phyloP scores from a whole-genome alignment of 2,113 vertebrate genomes.

The Paracyprichromis sp. region DNA sequence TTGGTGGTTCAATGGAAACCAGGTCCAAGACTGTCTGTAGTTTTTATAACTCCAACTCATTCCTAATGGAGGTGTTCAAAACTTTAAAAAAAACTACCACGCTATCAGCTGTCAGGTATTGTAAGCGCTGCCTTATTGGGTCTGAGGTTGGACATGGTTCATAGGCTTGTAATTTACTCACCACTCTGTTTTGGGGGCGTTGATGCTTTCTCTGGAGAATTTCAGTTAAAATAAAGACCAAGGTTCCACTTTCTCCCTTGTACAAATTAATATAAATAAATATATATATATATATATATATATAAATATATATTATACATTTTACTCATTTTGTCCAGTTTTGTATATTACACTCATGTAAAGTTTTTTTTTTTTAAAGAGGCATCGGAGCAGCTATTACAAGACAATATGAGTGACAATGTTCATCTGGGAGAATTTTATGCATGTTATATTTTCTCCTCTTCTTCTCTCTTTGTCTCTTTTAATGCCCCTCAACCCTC shows the following conservation, averaged over 20 bases:
- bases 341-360: conserved; percentile 72
- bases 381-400: conserved; percentile 69
- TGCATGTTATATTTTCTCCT: conserved; percentile 66
- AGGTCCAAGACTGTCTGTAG: neutral
- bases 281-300: conserved; percentile 73
- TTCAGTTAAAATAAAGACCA: conserved; percentile 40
- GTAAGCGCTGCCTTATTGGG: conserved; percentile 61
- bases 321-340: conserved; percentile 73
- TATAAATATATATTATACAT: conserved; percentile 72
- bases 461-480: conserved; percentile 14
- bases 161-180: conserved; percentile 27
- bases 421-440: conserved; percentile 69
- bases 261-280: conserved; percentile 78
- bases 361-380: conserved; percentile 57
- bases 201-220: conserved; percentile 47
- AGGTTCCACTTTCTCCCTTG: conserved; percentile 77
- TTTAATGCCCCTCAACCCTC: conserved; percentile 9
- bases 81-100: rapidly evolving
- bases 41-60: conserved; percentile 25
- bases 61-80: conserved; percentile 28
- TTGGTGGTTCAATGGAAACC: neutral
- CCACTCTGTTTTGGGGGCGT: conserved; percentile 29
- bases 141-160: conserved; percentile 26
- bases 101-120: conserved; percentile 40
- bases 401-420: conserved; percentile 67